phyloP scores from a whole-genome alignment of 2,888 invertebrate species.

The Eupeodes latifasciatus region DNA sequence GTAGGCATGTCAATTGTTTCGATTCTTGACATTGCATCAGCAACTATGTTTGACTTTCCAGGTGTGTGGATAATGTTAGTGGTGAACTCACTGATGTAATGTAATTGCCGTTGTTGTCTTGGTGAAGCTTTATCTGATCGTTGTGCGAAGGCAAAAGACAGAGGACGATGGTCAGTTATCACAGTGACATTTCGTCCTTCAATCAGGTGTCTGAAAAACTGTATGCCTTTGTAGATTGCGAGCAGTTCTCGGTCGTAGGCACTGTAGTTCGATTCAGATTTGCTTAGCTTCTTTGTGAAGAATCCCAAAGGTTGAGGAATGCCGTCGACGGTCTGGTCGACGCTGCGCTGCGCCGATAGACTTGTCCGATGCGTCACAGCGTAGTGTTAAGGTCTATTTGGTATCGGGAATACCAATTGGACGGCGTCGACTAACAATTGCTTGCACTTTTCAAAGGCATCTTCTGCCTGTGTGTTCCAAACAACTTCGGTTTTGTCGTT shows the following conservation, averaged over 20 bases:
- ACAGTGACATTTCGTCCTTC: constrained; percentile 81
- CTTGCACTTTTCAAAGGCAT: background rate
- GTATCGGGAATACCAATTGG: constrained; percentile 2
- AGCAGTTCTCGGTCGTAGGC: constrained; percentile 80
- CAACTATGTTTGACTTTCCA: constrained; percentile 61
- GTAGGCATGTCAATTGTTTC: constrained; percentile 43
- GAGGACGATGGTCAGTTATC: constrained; percentile 79
- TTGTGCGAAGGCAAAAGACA: constrained; percentile 60
- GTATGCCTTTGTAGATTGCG: constrained; percentile 78
- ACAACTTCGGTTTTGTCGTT: constrained; percentile 11
- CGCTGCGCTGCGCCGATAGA: constrained; percentile 2
- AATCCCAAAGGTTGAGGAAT: constrained; percentile 20
- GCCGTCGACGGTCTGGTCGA: background rate
- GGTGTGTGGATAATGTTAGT: constrained; percentile 59
- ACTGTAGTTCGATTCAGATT: constrained; percentile 81
- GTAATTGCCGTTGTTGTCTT: constrained; percentile 63
- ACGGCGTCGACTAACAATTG: constrained; percentile 3
- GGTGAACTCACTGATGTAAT: constrained; percentile 67
- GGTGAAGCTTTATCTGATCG: constrained; percentile 56
- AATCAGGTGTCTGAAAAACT: constrained; percentile 79
- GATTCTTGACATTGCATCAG: constrained; percentile 69
- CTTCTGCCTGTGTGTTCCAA: background rate
- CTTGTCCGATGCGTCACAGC: background rate
- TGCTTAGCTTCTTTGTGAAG: constrained; percentile 67
- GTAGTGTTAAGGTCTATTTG: background rate